phyloP scores from a whole-genome alignment of 2,113 vertebrate species.

The Nyctereutes procyonoides region DNA sequence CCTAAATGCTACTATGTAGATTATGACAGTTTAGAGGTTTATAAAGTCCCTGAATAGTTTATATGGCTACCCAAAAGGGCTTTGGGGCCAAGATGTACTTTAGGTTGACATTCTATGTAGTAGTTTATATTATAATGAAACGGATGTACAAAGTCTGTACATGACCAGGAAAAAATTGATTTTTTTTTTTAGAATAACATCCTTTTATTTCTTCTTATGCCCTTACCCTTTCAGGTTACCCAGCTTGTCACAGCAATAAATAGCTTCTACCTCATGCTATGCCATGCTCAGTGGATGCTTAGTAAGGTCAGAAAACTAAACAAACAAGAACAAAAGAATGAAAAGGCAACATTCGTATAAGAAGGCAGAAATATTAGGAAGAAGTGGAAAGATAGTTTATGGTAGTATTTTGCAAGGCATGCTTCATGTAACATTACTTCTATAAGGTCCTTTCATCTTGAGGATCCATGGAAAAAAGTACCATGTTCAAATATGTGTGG shows the following conservation, averaged over 20 bases:
- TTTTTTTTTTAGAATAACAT: conserved; percentile 41
- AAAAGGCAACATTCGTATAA: neutral
- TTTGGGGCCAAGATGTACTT: conserved; percentile 70
- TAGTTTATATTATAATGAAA: conserved; percentile 79
- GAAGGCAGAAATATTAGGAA: neutral
- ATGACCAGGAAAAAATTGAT: neutral
- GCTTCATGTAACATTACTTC: neutral
- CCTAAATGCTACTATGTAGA: conserved; percentile 11
- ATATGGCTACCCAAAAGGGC: conserved; percentile 25
- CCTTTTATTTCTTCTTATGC: conserved; percentile 32
- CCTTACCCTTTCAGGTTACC: neutral
- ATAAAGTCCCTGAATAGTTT: conserved; percentile 64
- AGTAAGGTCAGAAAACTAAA: conserved; percentile 47
- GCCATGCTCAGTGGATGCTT: neutral
- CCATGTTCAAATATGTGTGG: neutral
- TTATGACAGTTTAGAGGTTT: conserved; percentile 57
- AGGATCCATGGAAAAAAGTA: neutral
- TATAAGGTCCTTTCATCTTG: conserved; percentile 36
- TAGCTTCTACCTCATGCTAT: neutral
- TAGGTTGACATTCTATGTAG: conserved; percentile 69
- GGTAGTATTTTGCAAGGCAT: conserved; percentile 2
- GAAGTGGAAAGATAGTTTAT: neutral
- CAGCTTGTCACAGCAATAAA: conserved; percentile 27
- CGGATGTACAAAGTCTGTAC: conserved; percentile 41
- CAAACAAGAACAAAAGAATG: conserved; percentile 28